Evolutionary conservation across 2,113 vertebrate species (phyloP).

Genomic region (Brienomyrus longianalis): DNA sequence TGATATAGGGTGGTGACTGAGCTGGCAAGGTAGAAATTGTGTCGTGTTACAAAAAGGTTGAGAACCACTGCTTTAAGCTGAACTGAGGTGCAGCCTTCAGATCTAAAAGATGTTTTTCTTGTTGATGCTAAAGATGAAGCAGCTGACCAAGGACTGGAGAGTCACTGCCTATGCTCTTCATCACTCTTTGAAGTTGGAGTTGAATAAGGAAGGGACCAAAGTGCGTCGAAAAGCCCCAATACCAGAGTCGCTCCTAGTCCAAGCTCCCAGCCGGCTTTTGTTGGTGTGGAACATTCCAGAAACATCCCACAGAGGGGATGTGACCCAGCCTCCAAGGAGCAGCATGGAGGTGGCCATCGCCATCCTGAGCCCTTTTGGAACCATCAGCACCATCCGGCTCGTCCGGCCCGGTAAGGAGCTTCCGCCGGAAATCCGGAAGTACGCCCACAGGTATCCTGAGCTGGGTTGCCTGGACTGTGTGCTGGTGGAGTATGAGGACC

Average conservation of each 20-base stretch:
- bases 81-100: background rate
- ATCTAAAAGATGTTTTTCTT: background rate
- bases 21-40: no score
- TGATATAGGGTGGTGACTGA: no score
- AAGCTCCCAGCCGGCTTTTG: constrained; percentile 34
- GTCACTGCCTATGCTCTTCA: constrained; percentile 36
- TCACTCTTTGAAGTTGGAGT: constrained; percentile 33
- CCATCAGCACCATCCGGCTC: constrained; percentile 35
- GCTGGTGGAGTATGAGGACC: constrained; percentile 40
- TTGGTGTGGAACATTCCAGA: constrained; percentile 38
- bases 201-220: constrained; percentile 42
- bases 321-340: constrained; percentile 11
- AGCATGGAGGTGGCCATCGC: constrained; percentile 34
- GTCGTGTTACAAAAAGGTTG: no score
- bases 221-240: constrained; percentile 34
- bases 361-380: constrained; percentile 36
- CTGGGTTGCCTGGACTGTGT: constrained; percentile 35
- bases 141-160: constrained; percentile 42
- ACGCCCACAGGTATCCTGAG: constrained; percentile 38
- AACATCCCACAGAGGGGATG: background rate
- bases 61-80: background rate
- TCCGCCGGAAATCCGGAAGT: constrained; percentile 36
- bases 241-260: constrained; percentile 35
- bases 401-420: constrained; percentile 40
- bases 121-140: constrained; percentile 32